Conservation (phyloP, 2,797 vertebrate genomes). For the Siniperca scherzeri region DNA sequence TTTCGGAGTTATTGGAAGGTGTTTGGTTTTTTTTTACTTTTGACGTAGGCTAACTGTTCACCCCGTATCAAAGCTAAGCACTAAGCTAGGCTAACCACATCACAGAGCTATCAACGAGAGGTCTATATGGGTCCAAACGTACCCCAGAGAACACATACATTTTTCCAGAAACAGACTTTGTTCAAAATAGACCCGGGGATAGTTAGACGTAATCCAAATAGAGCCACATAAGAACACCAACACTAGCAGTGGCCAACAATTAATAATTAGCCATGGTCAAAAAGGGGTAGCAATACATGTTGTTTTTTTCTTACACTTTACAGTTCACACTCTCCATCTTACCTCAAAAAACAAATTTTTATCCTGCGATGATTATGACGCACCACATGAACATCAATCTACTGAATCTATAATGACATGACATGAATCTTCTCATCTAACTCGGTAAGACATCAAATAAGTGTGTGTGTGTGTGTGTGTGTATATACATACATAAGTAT, state of each 20-base stretch:
- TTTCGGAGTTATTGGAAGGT: no score
- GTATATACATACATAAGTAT: no score
- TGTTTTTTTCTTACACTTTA: no score
- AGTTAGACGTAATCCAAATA: neutral
- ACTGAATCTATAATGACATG: neutral
- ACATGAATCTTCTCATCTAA: neutral
- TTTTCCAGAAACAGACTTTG: neutral
- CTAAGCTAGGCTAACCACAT: neutral
- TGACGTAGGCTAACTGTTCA: neutral
- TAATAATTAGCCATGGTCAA: neutral
- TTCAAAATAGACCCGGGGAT: neutral
- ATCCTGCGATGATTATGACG: no score
- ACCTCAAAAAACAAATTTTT: no score
- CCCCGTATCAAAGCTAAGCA: neutral
- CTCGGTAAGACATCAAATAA: neutral
- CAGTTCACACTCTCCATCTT: no score
- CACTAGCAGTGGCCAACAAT: neutral
- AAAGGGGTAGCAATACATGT: neutral
- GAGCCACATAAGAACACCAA: neutral
- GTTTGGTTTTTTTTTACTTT: no score
- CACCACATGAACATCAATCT: neutral
- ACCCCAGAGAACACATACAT: neutral
- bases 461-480: no score
- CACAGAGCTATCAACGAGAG: neutral
- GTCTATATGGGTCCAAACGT: neutral